These are phyloP conservation scores for Craseonycteris thonglongyai DNA, from an alignment of 2,113 vertebrate genomes.

Conservation along the genomic window DNA sequence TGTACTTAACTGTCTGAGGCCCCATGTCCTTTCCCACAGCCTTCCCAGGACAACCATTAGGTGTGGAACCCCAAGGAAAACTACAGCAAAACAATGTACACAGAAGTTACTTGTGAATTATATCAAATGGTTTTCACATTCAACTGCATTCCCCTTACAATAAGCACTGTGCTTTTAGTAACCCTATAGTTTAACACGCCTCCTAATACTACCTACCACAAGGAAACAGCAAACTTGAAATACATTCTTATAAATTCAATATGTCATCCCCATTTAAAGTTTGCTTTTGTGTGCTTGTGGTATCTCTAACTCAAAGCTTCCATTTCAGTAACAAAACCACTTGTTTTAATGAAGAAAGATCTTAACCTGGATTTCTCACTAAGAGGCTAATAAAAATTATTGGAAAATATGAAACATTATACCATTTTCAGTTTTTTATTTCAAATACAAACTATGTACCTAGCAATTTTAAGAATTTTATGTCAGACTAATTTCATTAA, in stretches of 20 bases:
- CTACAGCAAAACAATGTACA: background rate
- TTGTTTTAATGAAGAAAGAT: slow-evolving; percentile 3
- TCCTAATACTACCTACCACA: background rate
- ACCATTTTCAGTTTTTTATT: slow-evolving; percentile 30
- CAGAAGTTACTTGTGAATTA: background rate
- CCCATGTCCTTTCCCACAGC: background rate
- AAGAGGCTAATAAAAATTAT: slow-evolving; percentile 33
- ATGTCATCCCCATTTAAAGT: background rate
- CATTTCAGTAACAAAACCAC: background rate
- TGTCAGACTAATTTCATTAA: slow-evolving; percentile 25
- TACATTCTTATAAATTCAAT: background rate
- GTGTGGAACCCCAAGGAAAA: background rate
- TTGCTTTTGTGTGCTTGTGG: background rate
- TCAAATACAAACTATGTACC: background rate
- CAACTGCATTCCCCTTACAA: background rate
- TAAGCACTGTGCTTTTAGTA: background rate
- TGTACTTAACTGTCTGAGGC: background rate
- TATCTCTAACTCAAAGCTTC: background rate
- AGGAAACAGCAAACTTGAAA: slow-evolving; percentile 19
- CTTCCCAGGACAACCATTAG: background rate
- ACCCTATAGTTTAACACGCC: background rate
- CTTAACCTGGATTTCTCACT: slow-evolving; percentile 5
- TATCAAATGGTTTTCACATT: background rate
- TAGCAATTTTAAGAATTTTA: background rate
- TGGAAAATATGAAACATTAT: slow-evolving; percentile 34